Evolutionary conservation across 1,140 invertebrate genomes (phyloP).

Genomic region (Sycophaga agraensis): DNA sequence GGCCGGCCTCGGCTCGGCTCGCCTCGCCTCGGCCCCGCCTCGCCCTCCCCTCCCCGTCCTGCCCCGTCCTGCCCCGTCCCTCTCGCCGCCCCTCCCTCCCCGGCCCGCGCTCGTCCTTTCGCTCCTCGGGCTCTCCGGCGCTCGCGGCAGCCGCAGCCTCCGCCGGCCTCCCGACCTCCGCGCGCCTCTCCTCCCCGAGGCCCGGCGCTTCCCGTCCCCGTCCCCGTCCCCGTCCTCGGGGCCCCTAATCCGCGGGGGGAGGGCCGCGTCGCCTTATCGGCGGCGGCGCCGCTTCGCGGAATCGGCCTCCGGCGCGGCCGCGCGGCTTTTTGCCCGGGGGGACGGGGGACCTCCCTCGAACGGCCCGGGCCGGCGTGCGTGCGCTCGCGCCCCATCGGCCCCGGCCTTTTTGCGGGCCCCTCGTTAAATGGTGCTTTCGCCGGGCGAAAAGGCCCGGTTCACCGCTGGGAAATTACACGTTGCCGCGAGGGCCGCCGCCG

Average conservation of each 20-base stretch:
- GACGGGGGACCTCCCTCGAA: too few species aligned
- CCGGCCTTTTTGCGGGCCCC: too few species aligned
- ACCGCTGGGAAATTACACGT: constrained; percentile 8
- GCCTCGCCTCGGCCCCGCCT: too few species aligned
- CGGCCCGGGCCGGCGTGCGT: background rate
- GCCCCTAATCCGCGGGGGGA: too few species aligned
- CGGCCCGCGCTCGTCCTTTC: background rate
- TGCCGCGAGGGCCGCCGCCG: constrained; percentile 7
- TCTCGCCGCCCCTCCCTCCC: constrained; percentile 32
- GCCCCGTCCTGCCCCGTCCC: constrained; percentile 30
- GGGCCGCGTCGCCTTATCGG: too few species aligned
- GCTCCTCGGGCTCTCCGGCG: background rate
- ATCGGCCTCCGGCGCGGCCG: background rate
- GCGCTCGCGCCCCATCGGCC: background rate
- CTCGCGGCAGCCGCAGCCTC: background rate
- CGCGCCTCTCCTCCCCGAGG: background rate
- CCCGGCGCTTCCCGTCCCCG: too few species aligned
- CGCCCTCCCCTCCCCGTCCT: constrained; percentile 23
- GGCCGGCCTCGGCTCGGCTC: constrained; percentile 8
- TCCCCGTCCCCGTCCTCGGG: too few species aligned
- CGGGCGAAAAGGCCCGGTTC: background rate
- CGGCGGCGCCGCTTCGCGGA: constrained; percentile 7
- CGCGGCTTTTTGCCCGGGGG: too few species aligned
- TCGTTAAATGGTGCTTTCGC: background rate
- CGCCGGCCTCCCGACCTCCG: background rate